Evolutionary conservation across 2,113 vertebrate species (phyloP).

Genomic region (Aramus guarauna): DNA sequence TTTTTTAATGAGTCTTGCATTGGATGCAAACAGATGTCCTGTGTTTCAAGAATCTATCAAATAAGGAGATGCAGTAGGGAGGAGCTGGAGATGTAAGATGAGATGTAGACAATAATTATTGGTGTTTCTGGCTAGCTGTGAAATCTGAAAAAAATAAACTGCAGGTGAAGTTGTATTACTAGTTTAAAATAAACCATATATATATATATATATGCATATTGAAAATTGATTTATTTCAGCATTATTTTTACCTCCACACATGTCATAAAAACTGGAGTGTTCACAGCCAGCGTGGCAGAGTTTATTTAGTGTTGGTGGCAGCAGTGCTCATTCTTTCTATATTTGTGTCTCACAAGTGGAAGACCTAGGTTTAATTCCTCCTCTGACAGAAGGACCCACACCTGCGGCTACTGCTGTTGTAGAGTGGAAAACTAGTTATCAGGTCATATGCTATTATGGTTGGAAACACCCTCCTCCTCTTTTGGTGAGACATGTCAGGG

Average conservation of each 20-base stretch:
- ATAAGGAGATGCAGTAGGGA: not conserved
- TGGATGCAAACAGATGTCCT: not conserved
- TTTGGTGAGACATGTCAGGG: not conserved
- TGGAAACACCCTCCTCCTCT: not conserved
- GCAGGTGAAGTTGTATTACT: not conserved
- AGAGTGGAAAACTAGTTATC: not conserved
- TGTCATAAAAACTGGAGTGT: not conserved
- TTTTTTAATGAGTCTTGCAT: not conserved
- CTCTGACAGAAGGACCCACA: not conserved
- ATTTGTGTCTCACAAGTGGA: not conserved
- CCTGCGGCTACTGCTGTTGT: not conserved
- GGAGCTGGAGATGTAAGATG: not conserved
- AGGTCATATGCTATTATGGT: not conserved
- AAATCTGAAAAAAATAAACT: not conserved
- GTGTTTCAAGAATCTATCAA: not conserved
- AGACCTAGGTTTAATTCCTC: not conserved
- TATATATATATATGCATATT: not conserved
- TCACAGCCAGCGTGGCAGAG: not conserved
- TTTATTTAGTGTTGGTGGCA: not conserved
- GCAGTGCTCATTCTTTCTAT: not conserved
- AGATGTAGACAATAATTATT: not conserved
- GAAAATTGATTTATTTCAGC: not conserved
- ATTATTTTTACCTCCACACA: not conserved
- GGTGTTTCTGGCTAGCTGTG: not conserved
- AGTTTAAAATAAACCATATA: not conserved